phyloP scores from a whole-genome alignment of 2,113 vertebrate genomes.

The Hymenochirus boettgeri region DNA sequence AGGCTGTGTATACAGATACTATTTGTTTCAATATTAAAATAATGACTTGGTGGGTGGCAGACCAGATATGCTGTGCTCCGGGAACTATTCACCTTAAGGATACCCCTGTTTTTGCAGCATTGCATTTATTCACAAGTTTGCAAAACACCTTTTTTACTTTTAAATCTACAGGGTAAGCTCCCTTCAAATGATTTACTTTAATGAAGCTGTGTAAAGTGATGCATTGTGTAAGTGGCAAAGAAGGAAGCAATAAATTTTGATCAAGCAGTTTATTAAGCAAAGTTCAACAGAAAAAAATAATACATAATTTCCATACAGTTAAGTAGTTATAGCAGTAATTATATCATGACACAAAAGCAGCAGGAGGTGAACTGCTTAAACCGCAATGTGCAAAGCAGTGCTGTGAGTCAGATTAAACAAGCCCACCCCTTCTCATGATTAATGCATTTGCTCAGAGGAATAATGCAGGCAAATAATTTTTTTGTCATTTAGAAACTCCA shows the following conservation, averaged over 20 bases:
- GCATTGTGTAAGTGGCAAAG: constrained; percentile 8
- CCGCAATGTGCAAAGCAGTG: constrained; percentile 29
- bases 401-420: constrained; percentile 47
- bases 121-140: background rate
- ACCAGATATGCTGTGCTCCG: too few species aligned
- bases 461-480: background rate
- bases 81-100: too few species aligned
- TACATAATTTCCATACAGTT: constrained; percentile 46
- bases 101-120: too few species aligned
- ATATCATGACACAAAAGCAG: constrained; percentile 47
- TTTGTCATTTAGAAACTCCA: constrained; percentile 52
- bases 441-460: constrained; percentile 29
- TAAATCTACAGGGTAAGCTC: background rate
- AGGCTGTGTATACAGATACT: too few species aligned
- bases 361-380: constrained; percentile 46
- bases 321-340: constrained; percentile 42
- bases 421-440: constrained; percentile 30
- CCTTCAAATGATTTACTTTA: constrained; percentile 12
- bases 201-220: constrained; percentile 1
- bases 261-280: constrained; percentile 36
- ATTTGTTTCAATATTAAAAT: too few species aligned
- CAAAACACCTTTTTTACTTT: background rate
- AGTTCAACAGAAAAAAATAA: constrained; percentile 47
- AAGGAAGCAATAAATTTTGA: constrained; percentile 24
- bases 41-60: too few species aligned